Evolutionary conservation across 1,140 invertebrate genomes (phyloP).

Genomic region (Semibalanus balanoides): DNA sequence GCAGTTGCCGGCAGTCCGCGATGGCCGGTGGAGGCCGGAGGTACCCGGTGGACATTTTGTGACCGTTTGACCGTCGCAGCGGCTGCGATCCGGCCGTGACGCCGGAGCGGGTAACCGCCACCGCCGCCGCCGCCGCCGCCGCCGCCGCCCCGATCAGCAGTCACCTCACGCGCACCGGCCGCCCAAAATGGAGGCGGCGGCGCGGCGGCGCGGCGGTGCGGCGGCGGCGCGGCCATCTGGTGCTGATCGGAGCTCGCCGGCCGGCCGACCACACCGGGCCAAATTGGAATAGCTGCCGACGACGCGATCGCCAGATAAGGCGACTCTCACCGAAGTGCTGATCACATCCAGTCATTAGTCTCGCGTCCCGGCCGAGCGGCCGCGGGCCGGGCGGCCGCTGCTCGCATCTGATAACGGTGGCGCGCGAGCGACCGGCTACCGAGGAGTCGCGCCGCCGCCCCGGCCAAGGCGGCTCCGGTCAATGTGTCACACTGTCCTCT

Average conservation of each 20-base stretch:
- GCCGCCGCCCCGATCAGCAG: neutral
- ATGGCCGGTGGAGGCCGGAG: neutral
- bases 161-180: neutral
- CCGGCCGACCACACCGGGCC: neutral
- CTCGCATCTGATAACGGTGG: neutral
- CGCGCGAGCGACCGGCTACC: neutral
- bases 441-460: neutral
- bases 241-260: neutral
- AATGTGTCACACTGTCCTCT: too few relatives aligned
- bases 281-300: constrained; percentile 12
- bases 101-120: neutral
- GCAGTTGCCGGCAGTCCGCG: neutral
- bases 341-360: neutral
- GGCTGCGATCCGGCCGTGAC: too few relatives aligned
- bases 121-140: too few relatives aligned
- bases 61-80: neutral
- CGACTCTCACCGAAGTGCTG: constrained; percentile 35
- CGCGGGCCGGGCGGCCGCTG: too few relatives aligned
- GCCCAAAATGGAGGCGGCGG: neutral
- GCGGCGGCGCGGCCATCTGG: neutral
- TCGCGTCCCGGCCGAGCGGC: too few relatives aligned
- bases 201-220: too few relatives aligned
- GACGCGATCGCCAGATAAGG: constrained; percentile 30
- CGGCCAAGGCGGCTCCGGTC: neutral
- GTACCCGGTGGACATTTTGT: neutral